Percentiles rank a stretch among this genome's conserved stretches.
Conservation (phyloP, 2,888 invertebrate genomes). For the Cristatella mucedo region DNA sequence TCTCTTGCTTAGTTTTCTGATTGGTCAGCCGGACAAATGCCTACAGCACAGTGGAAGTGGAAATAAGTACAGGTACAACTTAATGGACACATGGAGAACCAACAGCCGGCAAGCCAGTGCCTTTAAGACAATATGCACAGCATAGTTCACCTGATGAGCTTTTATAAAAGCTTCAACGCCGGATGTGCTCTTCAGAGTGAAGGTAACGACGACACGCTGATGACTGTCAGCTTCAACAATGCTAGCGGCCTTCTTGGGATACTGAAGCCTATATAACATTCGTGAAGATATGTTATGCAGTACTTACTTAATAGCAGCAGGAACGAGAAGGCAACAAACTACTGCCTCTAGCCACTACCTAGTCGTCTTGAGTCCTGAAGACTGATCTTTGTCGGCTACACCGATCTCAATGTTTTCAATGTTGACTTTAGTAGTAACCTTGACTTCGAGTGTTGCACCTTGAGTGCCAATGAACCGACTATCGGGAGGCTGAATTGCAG, state of each 20-base stretch:
- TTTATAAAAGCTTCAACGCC: conserved; percentile 50
- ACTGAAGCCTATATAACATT: conserved; percentile 49
- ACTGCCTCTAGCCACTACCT: conserved; percentile 37
- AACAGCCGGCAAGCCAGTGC: too few species aligned
- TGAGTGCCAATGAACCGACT: conserved; percentile 45
- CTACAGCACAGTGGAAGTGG: too few species aligned
- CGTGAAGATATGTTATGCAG: too few species aligned
- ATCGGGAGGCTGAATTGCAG: conserved; percentile 48
- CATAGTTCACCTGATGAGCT: conserved; percentile 43
- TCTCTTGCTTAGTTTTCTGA: conserved; percentile 53
- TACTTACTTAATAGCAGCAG: neutral
- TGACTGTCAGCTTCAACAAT: conserved; percentile 68
- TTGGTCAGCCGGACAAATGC: conserved; percentile 41
- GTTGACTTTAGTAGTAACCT: conserved; percentile 33
- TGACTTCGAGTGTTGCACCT: conserved; percentile 39
- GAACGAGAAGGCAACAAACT: too few species aligned
- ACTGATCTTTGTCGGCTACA: conserved; percentile 74
- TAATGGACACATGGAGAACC: too few species aligned
- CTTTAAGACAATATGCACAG: too few species aligned
- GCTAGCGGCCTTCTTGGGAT: conserved; percentile 54
- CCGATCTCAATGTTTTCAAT: conserved; percentile 68
- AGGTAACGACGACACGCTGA: conserved; percentile 69
- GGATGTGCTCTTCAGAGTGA: conserved; percentile 56
- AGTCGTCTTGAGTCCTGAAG: conserved; percentile 58
- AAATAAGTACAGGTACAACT: too few species aligned